A percentile compares a stretch with the other conserved stretches of the same genome.
phyloP scores from a whole-genome alignment of 1,140 invertebrate species.

The Atta colombica region DNA sequence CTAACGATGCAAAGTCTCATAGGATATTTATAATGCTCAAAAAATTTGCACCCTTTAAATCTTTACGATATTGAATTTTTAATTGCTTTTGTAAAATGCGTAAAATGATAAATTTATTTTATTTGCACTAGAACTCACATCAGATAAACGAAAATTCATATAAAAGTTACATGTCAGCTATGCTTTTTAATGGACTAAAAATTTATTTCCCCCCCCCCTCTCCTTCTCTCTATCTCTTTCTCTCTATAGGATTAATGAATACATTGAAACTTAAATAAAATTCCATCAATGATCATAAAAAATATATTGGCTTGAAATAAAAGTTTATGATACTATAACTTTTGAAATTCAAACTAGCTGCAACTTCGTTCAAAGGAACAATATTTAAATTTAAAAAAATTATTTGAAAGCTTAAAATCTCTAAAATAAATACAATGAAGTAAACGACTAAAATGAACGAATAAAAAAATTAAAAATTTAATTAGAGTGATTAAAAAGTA shows the following conservation, averaged over 20 bases:
- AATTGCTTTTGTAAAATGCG: conserved; percentile 10
- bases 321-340: too few species aligned
- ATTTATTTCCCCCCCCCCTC: not conserved
- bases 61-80: conserved; percentile 8
- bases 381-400: too few species aligned
- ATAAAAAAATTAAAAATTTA: too few species aligned
- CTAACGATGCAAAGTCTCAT: not conserved
- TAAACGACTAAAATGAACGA: too few species aligned
- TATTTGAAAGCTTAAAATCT: too few species aligned
- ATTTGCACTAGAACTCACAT: not conserved
- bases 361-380: too few species aligned
- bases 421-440: too few species aligned
- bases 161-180: not conserved
- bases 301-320: not conserved
- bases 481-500: too few species aligned
- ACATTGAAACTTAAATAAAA: not conserved
- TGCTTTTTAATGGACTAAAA: conserved; percentile 3
- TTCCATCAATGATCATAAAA: not conserved
- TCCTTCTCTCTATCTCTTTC: not conserved
- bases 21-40: conserved; percentile 1
- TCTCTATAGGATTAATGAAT: not conserved
- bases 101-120: not conserved
- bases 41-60: not conserved
- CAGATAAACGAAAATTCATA: not conserved
- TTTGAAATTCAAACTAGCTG: too few species aligned